Base-by-base conservation (phyloP, 1,140 invertebrate species). In the Trichogramma pretiosum region DNA sequence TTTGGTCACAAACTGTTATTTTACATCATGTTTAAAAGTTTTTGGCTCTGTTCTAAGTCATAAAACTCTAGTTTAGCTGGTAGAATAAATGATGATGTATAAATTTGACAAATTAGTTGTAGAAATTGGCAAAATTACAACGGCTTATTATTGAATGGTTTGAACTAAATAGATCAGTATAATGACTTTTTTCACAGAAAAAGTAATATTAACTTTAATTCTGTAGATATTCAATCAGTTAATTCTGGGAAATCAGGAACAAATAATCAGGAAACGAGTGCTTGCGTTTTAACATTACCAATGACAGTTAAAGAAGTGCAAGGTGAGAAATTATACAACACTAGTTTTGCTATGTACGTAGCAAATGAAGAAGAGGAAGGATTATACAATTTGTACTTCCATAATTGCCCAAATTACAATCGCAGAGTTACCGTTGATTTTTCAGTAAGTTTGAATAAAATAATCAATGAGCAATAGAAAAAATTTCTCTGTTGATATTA, bases 331-430 rank as follows among this genome's bases (percentile, higher is more conserved):
- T 66, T 61, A 44, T 71, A 62, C 30, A 69, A 68, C 39, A 56
- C 59, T 18, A 69, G 58, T 22, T 95, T 97, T 67, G 77, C 81
- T 8, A 84, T 98, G 68, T 81, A 80, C 52, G 83, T 98, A 35
- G 77, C 78, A 1, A 81, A 76, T 5, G 71, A 82, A 32, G 74
- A 81, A 33, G 88, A 95, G 60, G 86, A 94, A 72, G 95, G 95
- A 3, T 74, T 97, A 1, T 99, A 98, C 67, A 93, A 90, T 69
- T 73, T 98, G 11, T 93, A 90, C 60, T 98, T 97, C 62, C 93
- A 98, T 66, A 95, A 89, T 65, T 99, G 95, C 71, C 84, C 82
- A 5, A 87, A 86, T 64, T 83, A 82, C 53, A 58, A 66, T 21
- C 74, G 76, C 30, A 55, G 61, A 10, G 67, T 77, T 9, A 50